A percentile compares a stretch with the other conserved stretches of the same genome.
phyloP scores from a whole-genome alignment of 1,140 invertebrate species.

The Steinernema feltiae region DNA sequence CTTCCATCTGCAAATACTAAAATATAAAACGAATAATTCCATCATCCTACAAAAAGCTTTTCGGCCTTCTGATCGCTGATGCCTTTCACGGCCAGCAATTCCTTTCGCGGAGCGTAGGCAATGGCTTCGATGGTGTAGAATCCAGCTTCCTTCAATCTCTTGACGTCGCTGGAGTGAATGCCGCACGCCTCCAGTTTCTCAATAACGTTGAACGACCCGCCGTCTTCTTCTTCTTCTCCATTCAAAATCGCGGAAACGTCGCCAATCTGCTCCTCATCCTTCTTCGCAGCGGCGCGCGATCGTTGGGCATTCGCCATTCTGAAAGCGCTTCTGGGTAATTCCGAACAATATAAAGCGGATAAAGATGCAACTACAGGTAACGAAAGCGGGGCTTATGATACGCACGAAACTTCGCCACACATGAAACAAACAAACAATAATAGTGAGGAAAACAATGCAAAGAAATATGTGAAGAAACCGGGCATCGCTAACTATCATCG shows the following conservation, averaged over 20 bases:
- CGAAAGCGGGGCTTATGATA: too few relatives aligned
- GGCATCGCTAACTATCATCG: too few relatives aligned
- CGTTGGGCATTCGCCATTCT: neutral
- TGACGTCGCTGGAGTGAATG: conserved; percentile 69
- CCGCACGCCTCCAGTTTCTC: conserved; percentile 38
- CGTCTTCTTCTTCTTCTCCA: conserved; percentile 16
- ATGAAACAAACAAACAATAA: too few relatives aligned
- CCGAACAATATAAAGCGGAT: too few relatives aligned
- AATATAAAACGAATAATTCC: conserved; percentile 13
- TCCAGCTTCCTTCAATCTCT: conserved; percentile 85
- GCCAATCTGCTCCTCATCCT: neutral
- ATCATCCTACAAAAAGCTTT: conserved; percentile 71
- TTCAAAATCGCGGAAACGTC: conserved; percentile 28
- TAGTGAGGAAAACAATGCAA: too few relatives aligned
- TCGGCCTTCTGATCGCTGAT: conserved; percentile 96
- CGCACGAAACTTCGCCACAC: too few relatives aligned
- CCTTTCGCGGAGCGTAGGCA: conserved; percentile 86
- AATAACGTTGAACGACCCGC: conserved; percentile 20
- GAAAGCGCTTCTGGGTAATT: too few relatives aligned
- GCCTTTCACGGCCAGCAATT: conserved; percentile 81
- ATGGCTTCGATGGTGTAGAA: conserved; percentile 90
- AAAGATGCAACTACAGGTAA: too few relatives aligned
- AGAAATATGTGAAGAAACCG: too few relatives aligned
- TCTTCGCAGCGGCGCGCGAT: neutral
- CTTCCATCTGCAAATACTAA: conserved; percentile 67